Evolutionary conservation across 2,113 vertebrate genomes (phyloP).

Genomic region (Pelvicachromis taeniatus): DNA sequence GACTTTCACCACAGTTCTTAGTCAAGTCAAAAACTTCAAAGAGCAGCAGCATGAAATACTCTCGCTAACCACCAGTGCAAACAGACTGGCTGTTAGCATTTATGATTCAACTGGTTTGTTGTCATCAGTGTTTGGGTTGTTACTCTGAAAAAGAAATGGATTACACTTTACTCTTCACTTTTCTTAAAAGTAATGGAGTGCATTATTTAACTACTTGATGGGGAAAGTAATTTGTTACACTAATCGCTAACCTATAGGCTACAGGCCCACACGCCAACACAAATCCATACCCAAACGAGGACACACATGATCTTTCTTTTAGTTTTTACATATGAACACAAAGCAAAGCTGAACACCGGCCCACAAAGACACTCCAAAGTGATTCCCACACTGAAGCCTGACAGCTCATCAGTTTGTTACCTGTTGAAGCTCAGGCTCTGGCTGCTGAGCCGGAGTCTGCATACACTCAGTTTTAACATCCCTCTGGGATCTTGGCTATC

Average conservation of each 20-base stretch:
- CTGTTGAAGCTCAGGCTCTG: background rate
- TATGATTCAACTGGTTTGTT: background rate
- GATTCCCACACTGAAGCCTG: background rate
- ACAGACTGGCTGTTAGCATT: background rate
- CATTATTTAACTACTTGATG: background rate
- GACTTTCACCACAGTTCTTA: background rate
- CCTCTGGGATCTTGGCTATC: background rate
- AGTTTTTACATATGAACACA: background rate
- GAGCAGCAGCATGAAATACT: background rate
- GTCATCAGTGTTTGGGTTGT: background rate
- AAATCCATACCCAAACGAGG: background rate
- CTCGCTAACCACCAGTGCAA: background rate
- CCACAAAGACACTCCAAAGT: background rate
- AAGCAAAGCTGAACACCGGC: background rate
- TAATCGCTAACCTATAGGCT: background rate
- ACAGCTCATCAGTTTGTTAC: background rate
- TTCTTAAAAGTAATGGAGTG: background rate
- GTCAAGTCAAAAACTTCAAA: background rate
- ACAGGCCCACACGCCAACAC: accelerated
- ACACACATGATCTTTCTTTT: background rate
- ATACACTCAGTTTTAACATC: background rate
- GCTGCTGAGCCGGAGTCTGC: background rate
- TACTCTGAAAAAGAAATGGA: background rate
- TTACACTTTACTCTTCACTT: background rate
- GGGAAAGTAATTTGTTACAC: background rate